Conservation (phyloP, 2,113 vertebrate species). For the Coptodon rendalli region DNA sequence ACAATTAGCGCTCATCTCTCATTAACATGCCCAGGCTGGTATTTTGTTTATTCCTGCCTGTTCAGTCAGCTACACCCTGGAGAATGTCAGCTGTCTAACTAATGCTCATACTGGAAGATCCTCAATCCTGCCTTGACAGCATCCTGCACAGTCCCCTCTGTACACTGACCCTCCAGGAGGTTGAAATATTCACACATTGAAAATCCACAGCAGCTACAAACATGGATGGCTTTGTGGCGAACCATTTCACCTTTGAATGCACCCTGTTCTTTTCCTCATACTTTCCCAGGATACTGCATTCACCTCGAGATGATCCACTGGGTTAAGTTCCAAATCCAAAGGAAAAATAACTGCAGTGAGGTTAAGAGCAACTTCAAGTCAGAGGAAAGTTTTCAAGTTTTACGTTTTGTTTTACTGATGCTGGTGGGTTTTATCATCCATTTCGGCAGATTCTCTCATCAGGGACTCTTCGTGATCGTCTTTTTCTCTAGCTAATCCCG, state of each 20-base stretch:
- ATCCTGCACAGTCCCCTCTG: not conserved
- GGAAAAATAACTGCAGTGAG: not conserved
- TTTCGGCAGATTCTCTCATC: not conserved
- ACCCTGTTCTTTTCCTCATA: not conserved
- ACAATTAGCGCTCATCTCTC: not conserved
- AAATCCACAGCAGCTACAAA: not conserved
- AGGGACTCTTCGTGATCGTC: not conserved
- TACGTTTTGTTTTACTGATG: not conserved
- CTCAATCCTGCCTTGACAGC: not conserved
- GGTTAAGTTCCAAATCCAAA: not conserved
- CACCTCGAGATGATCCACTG: not conserved
- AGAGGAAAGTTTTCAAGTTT: not conserved
- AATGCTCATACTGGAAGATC: not conserved
- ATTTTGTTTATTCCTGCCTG: not conserved
- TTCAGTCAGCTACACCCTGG: not conserved
- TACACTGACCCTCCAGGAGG: not conserved
- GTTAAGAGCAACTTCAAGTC: not conserved
- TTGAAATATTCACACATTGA: not conserved
- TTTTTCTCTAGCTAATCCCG: not conserved
- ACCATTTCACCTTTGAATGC: slow-evolving; percentile 2
- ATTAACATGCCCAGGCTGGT: slow-evolving; percentile 1
- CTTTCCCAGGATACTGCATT: not conserved
- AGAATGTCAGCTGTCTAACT: slow-evolving; percentile 25
- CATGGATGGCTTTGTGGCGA: not conserved
- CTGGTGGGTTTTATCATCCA: not conserved